These are phyloP conservation scores for Crossocerus cetratus DNA, from an alignment of 2,888 invertebrate species.

Conservation along the genomic window DNA sequence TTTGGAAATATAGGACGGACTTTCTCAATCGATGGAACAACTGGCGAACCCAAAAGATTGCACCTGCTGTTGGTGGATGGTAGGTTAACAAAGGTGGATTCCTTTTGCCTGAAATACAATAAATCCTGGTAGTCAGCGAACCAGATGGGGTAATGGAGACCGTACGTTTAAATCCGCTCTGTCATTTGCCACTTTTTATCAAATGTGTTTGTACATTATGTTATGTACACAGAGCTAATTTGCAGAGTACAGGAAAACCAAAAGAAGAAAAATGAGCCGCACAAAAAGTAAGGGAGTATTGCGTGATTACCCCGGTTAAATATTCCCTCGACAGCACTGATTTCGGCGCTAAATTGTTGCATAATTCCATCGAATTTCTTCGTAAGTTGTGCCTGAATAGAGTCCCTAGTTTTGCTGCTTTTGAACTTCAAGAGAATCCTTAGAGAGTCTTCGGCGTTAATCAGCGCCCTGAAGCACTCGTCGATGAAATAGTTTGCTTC, in stretches of 20 bases:
- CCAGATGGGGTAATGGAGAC: too few species aligned
- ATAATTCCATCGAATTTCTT: slow-evolving; percentile 91
- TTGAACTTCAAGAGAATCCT: slow-evolving; percentile 88
- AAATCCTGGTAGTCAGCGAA: too few species aligned
- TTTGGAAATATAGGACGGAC: slow-evolving; percentile 88
- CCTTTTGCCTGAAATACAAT: slow-evolving; percentile 78
- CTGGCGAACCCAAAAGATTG: slow-evolving; percentile 91
- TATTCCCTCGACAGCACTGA: slow-evolving; percentile 83
- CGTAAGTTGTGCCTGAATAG: slow-evolving; percentile 85
- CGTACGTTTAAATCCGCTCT: too few species aligned
- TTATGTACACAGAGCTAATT: too few species aligned
- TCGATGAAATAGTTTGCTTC: slow-evolving; percentile 92
- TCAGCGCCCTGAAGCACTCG: slow-evolving; percentile 88
- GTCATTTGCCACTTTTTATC: too few species aligned
- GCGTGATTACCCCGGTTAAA: slow-evolving; percentile 80
- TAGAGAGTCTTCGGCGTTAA: slow-evolving; percentile 90
- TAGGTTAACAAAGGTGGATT: slow-evolving; percentile 85
- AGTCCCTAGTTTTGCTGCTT: slow-evolving; percentile 85
- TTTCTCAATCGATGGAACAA: slow-evolving; percentile 88
- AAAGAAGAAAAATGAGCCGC: too few species aligned
- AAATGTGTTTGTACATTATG: too few species aligned
- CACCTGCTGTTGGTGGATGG: slow-evolving; percentile 89
- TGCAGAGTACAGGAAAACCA: too few species aligned
- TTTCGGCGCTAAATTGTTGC: slow-evolving; percentile 91
- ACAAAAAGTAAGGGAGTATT: too few species aligned